phyloP scores from a whole-genome alignment of 2,888 invertebrate species.

The Calliopum simillimum region DNA sequence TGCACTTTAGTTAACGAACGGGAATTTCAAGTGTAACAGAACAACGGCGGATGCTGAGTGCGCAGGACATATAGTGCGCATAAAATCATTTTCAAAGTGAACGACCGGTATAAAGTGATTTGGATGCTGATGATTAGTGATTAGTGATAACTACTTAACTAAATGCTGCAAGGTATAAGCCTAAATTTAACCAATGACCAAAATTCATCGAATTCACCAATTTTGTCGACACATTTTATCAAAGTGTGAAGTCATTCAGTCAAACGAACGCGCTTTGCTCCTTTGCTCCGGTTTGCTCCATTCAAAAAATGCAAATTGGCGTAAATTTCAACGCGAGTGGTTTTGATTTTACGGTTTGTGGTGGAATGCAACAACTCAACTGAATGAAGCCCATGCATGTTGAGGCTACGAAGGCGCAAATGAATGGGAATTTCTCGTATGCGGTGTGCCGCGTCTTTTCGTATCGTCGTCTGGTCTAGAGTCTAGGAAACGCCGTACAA shows the following conservation, averaged over 20 bases:
- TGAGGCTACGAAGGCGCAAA: neutral
- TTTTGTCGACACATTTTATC: neutral
- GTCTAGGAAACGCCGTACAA: neutral
- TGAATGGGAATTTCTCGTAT: conserved; percentile 19
- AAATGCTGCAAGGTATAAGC: neutral
- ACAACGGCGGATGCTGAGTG: conserved; percentile 20
- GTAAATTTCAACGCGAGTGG: conserved; percentile 16
- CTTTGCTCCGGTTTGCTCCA: no score
- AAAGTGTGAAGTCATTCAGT: conserved; percentile 4
- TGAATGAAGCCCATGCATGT: neutral
- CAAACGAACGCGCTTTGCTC: no score
- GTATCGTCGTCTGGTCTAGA: conserved; percentile 10
- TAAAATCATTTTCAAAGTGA: neutral
- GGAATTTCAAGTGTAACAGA: neutral
- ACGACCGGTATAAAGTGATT: neutral
- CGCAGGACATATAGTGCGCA: neutral
- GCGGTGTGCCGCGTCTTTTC: neutral
- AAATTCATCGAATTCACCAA: neutral
- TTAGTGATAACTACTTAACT: neutral
- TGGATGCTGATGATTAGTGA: neutral
- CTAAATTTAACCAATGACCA: neutral
- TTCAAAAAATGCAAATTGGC: conserved; percentile 13
- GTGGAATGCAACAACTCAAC: conserved; percentile 19
- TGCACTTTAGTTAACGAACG: no score
- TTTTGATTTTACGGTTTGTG: conserved; percentile 21